Base-by-base conservation (phyloP, 2,113 vertebrate species). In the Strix uralensis region DNA sequence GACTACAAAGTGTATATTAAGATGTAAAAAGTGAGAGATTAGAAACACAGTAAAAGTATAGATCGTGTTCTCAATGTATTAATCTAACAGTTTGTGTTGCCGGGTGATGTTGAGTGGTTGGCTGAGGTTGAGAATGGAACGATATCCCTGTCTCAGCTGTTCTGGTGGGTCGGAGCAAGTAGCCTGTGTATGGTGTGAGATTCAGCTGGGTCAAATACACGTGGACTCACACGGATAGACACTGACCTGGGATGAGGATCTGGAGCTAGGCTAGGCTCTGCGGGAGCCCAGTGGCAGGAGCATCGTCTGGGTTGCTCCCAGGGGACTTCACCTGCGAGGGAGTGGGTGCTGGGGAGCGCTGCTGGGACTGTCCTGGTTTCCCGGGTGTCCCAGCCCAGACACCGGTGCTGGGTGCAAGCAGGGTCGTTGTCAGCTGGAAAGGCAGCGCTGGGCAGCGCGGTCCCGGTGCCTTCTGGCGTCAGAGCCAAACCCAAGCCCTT, bases 371-470 rank as follows among this genome's bases (percentile, higher is more conserved):
- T 20, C 13, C 42, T 5, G 1, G 5, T 40, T 29, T 34, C 20
- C 26, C 5, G 3, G 15, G 21, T 58, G 59, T 11, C 36, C 23
- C 1, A 1, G 36, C 26, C 13, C 1, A 3, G 57, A 14, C 5
- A 5, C 25, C 2, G 5, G 20, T 13, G 34, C 49, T 57, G 71
- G 23, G 27, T 2, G 15, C 11, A 3, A 9, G 29, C 18, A 9
- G 3, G 1, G 26, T 1, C 1, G 15, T 11, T 7, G 0, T 12
- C 13, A 32, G 47, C 40, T 17, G n/a, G 5, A 13, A 15, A 11
- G 36, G 42, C 57, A 62, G 30, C 10, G 0, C 10, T 13, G 22
- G 10, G 25, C 57, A 20, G 36, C 65, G 10, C 2, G 7, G 51
- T 3, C 26, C 58, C 4, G 8, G 65, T 8, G 51, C 36, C 44